Evolutionary conservation across 2,113 vertebrate species (phyloP), one percentile per base, ranked within the genome.

Genomic region (Gracilinanus agilis): DNA sequence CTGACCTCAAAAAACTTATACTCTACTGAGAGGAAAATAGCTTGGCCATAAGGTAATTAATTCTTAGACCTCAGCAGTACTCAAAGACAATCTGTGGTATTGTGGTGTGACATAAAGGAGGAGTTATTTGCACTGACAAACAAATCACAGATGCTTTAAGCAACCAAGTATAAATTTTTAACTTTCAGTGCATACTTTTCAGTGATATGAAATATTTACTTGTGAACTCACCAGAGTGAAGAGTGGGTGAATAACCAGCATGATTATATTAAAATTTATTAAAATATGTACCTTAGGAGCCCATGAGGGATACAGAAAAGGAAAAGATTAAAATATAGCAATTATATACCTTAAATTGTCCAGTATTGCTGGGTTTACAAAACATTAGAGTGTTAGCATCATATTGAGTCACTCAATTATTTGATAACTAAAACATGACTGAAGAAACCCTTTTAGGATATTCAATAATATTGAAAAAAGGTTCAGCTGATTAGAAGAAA

Each of bases 181-280:
- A 92, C 96, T 93, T n/a, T 75, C 16, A 53, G 13, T 90, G 24
- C 3, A 49, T 29, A 27, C 88, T 92, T 93, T 49, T 44, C 88
- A 94, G 44, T 88, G 89, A 24, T 94, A 75, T 90, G 55, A 12
- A 29, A 88, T 89, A 95, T 94, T 96, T 94, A 54, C 34, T 83
- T 83, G 6, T 40, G 93, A 83, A 75, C 54, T 94, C 67, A 93
- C 11, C 19, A 53, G 4, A 94, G 56, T 93, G 29, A 61, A 3
- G 7, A 91, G 1, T 55, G 53, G 9, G 19, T 83, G n/a, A 83
- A 83, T 40, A n/a, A 0, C n/a, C n/a, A 40, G n/a, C 16, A 83
- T 83, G n/a, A 83, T 2, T 95, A 89, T 89, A 53, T 4, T 54
- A 90, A 90, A 75, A 92, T 96, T 83, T 56, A 27, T 89, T 93